phyloP scores from a whole-genome alignment of 2,888 invertebrate species.

The Mesoligia furuncula region DNA sequence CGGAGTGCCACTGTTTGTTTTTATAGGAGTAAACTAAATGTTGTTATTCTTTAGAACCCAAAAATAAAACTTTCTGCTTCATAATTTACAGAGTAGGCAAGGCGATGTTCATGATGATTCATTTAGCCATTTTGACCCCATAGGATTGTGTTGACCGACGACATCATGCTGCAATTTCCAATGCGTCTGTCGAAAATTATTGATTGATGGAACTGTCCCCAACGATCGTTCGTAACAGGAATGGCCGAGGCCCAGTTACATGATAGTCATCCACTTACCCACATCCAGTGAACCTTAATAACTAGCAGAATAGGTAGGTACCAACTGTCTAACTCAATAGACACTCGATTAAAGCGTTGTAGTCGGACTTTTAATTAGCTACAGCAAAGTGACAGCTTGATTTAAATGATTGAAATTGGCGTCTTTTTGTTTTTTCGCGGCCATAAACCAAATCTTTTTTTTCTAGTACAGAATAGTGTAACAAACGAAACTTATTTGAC shows the following conservation, averaged over 20 bases:
- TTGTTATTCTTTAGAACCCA: not conserved
- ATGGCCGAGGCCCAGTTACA: conserved; percentile 20
- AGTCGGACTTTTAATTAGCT: too few relatives aligned
- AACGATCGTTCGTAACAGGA: conserved; percentile 23
- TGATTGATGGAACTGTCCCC: conserved; percentile 29
- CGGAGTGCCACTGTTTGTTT: not conserved
- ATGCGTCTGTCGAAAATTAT: conserved; percentile 22
- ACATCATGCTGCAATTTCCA: conserved; percentile 16
- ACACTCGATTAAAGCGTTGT: not conserved
- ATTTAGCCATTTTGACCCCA: conserved; percentile 16
- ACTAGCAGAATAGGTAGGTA: not conserved
- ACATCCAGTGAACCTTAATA: not conserved
- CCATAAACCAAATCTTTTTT: too few relatives aligned
- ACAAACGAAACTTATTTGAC: too few relatives aligned
- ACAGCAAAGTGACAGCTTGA: too few relatives aligned
- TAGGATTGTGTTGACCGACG: not conserved
- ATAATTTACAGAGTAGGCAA: not conserved
- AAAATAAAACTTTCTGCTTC: not conserved
- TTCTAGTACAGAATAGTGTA: too few relatives aligned
- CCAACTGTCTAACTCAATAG: not conserved
- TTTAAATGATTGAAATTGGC: too few relatives aligned
- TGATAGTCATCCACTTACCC: conserved; percentile 1
- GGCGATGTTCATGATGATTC: not conserved
- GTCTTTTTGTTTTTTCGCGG: too few relatives aligned
- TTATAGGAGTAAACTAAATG: not conserved